Base-by-base conservation (phyloP, 1,140 invertebrate genomes). In the Palaemon carinicauda region DNA sequence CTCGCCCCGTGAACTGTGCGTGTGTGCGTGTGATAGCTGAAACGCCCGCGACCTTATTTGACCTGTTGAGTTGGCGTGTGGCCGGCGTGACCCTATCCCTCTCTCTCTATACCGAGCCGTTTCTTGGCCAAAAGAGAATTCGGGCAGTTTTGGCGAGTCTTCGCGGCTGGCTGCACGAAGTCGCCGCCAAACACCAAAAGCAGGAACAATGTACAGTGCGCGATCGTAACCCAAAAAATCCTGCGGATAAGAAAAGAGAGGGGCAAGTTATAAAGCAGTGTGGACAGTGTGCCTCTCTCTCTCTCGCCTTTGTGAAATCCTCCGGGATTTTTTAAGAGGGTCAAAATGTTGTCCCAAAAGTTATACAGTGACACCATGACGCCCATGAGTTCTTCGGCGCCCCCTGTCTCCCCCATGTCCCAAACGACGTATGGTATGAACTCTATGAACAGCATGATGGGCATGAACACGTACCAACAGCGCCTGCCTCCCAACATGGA, bases 401-500 rank as follows among this genome's bases (percentile, higher is more conserved):
- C 82, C 3, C 71, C 86, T n/a, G 88, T 89, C 33, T 89, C 88
- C 19, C 88, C 88, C 52, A 89, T 89, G 88, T 85, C 88, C 19
- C 88, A 89, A 73, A 80, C 75, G 41, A 81, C 86, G 14, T 89
- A 89, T 78, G 83, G 83, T 51, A 88, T 88, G 88, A 88, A 88
- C 78, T 77, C 85, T 19, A 89, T 89, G 88, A 89, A 89, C 69
- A 77, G 81, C 78, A 88, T 88, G 87, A 89, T 89, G 88, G 87
- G 86, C 65, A 89, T 89, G 88, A 85, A 83, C 75, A 75, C 85
- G 5, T 89, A 89, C 71, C 88, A 87, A 56, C 88, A 89, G 87
- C 88, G 88, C 56, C 71, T 89, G 41, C 88, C 88, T 41, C 88
- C 88, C 41, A 89, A 89, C 78, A 89, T 89, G 88, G 88, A 89